Conservation (phyloP, 2,797 vertebrate genomes). For the Cyclura pinguis region DNA sequence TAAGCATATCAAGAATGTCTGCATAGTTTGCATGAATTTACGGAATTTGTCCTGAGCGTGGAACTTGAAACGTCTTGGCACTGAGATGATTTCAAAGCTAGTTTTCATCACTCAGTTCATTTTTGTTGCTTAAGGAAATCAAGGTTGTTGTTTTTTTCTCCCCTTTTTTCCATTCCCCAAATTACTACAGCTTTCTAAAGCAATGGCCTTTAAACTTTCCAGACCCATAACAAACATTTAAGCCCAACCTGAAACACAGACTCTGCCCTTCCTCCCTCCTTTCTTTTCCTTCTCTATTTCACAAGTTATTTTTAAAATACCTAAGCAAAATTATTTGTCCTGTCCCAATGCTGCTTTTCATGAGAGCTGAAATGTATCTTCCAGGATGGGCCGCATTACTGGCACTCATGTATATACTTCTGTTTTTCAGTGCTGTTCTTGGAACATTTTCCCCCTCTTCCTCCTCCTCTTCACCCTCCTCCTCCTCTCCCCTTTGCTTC, state of each 20-base stretch:
- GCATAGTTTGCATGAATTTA: neutral
- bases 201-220: slow-evolving; percentile 17
- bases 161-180: neutral
- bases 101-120: neutral
- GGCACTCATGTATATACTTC: neutral
- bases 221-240: neutral
- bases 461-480: neutral
- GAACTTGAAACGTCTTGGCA: slow-evolving; percentile 7
- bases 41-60: neutral
- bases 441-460: neutral
- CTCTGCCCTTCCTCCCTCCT: neutral
- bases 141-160: neutral
- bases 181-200: neutral
- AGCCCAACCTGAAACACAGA: neutral
- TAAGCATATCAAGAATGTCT: neutral
- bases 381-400: neutral
- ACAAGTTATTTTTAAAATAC: neutral
- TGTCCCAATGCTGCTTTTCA: neutral
- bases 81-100: neutral
- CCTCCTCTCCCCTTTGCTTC: too few species aligned
- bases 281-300: neutral
- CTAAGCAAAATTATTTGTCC: neutral
- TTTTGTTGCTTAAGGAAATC: slow-evolving; percentile 22
- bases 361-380: neutral
- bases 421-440: neutral